phyloP scores from a whole-genome alignment of 2,797 vertebrate genomes.

The Euthynnus affinis region DNA sequence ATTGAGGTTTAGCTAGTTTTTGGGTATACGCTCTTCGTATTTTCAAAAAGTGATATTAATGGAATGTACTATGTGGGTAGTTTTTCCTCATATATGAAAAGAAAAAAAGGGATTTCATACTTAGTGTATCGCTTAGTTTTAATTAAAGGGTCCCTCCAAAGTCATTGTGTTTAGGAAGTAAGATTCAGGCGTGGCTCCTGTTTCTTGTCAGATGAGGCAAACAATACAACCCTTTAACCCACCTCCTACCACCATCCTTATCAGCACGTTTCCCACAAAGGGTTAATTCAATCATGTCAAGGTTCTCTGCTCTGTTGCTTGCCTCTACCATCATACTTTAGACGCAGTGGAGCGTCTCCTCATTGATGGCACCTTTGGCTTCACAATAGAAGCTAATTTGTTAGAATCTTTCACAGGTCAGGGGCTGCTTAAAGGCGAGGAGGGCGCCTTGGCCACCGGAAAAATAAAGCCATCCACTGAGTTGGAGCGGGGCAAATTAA shows the following conservation, averaged over 20 bases:
- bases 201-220: constrained; percentile 70
- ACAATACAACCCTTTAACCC: constrained; percentile 73
- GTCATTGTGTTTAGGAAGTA: constrained; percentile 50
- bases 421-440: constrained; percentile 93
- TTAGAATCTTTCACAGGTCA: constrained; percentile 99
- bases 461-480: constrained; percentile 97
- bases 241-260: constrained; percentile 75
- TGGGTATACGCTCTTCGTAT: background rate
- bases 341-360: constrained; percentile 96
- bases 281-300: constrained; percentile 98
- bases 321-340: constrained; percentile 98
- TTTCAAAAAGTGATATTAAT: no score
- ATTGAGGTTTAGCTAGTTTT: background rate
- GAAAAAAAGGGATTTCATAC: background rate
- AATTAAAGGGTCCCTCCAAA: constrained; percentile 29
- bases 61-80: background rate
- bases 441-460: constrained; percentile 91
- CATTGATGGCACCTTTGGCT: constrained; percentile 99
- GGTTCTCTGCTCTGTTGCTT: constrained; percentile 93
- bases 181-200: constrained; percentile 65
- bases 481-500: constrained; percentile 92
- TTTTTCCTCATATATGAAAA: background rate
- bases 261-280: constrained; percentile 86
- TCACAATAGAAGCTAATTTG: constrained; percentile 99
- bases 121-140: constrained; percentile 2